A percentile compares a stretch with the other conserved stretches of the same genome.
Conservation (phyloP, 2,797 vertebrate species). For the Clarias fuscus region DNA sequence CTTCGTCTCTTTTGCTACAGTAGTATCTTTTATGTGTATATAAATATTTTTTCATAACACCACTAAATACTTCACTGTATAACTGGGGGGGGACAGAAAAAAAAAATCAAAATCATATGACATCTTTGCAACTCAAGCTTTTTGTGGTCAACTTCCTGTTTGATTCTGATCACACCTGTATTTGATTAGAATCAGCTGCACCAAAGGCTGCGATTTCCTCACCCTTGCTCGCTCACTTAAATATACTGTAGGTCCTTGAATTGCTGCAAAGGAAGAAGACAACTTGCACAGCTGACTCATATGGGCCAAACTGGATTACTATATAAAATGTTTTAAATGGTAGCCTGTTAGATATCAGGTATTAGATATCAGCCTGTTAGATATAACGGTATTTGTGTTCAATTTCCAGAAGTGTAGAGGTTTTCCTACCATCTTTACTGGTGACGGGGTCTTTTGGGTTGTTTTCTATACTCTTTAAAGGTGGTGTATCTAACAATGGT, state of each 20-base stretch:
- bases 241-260: neutral
- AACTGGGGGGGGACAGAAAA: neutral
- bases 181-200: neutral
- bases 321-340: neutral
- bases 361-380: neutral
- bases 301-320: neutral
- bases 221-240: neutral
- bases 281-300: neutral
- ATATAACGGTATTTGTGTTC: neutral
- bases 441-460: conserved; percentile 68
- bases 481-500: conserved; percentile 65
- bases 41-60: neutral
- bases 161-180: neutral
- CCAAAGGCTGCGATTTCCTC: neutral
- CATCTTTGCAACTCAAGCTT: neutral
- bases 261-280: neutral
- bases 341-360: neutral
- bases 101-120: neutral
- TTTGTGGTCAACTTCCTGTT: no score
- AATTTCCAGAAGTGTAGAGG: neutral
- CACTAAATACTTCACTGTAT: neutral
- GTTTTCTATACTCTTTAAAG: conserved; percentile 68
- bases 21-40: neutral
- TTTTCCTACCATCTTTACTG: conserved; percentile 69
- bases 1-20: neutral